Evolutionary conservation across 2,888 invertebrate species (phyloP), one percentile per base, ranked within the genome.

Genomic region (Oscheius sp.): DNA sequence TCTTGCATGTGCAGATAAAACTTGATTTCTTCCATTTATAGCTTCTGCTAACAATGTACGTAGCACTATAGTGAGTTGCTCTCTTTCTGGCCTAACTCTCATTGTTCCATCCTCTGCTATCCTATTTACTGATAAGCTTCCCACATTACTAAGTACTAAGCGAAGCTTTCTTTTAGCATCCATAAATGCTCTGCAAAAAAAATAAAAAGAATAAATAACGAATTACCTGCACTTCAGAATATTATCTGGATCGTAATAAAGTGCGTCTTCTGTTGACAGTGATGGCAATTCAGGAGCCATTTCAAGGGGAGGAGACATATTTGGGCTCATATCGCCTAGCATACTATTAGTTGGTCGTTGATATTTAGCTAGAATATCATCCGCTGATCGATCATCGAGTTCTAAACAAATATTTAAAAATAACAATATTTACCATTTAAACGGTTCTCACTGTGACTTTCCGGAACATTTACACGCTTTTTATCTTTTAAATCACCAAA

Each of bases 341-440:
- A 30, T 17, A 14, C 12, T n/a, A 4, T 14, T 32, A 14, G 65
- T 12, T 38, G 45, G 32, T 22, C 33, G 49, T 24, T 95, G 90
- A 88, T 96, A 96, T 88, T 95, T 96, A 45, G 94, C 95, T 77
- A 96, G 89, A 85, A 96, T 96, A 85, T 95, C 94, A 84, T 95
- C 95, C 0, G 92, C 91, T 36, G 62, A 20, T n/a, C 57, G 32
- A 6, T 20, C 22, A n/a, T 67, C 62, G 24, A 67, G 26, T 32
- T 67, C 67, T 67, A 24, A 28, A 50, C 24, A 61, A 14, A n/a
- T 47, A n/a, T 14, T 30, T n/a, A 51, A 32, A 4, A n/a, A 17
- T 20, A 54, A 30, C 6, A 54, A 32, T n/a, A 4, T 56, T 41
- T 2, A 66, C 70, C 56, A n/a, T 49, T 24, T 12, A 66, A 14